Percentiles rank a stretch among this genome's conserved stretches.
phyloP scores from a whole-genome alignment of 2,113 vertebrate genomes.

The Galemys pyrenaicus region DNA sequence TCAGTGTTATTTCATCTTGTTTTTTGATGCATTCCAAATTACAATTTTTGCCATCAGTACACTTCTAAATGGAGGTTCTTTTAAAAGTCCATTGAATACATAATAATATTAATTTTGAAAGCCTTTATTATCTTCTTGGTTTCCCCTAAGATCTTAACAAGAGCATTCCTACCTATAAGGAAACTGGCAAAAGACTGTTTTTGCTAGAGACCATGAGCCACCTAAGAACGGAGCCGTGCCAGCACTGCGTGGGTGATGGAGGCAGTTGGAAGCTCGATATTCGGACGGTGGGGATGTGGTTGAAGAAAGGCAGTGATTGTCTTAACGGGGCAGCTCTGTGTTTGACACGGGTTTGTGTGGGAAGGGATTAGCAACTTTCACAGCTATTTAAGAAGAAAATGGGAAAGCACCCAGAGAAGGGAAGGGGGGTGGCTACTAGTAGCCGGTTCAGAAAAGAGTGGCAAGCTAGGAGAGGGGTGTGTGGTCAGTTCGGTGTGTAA shows the following conservation, averaged over 20 bases:
- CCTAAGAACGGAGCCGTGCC: neutral
- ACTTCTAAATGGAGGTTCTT: neutral
- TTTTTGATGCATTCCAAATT: slow-evolving; percentile 13
- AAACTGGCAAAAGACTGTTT: neutral
- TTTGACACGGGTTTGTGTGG: neutral
- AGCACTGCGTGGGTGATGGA: neutral
- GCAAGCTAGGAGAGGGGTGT: neutral
- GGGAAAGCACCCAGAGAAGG: neutral
- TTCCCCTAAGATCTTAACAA: neutral
- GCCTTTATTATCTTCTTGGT: neutral
- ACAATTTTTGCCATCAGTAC: neutral
- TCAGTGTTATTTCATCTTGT: neutral
- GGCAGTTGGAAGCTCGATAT: neutral
- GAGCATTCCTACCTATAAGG: neutral
- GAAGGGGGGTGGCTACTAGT: neutral
- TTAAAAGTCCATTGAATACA: neutral
- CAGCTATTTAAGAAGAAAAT: slow-evolving; percentile 49
- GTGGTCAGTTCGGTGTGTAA: neutral
- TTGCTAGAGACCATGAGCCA: neutral
- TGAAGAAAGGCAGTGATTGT: neutral
- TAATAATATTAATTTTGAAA: neutral
- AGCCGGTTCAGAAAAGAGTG: neutral
- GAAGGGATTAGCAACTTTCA: slow-evolving; percentile 60
- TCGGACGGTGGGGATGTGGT: neutral
- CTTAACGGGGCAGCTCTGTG: neutral